Evolutionary conservation across 2,113 vertebrate species (phyloP), one percentile per base, ranked within the genome.

Genomic region (Paratilapia polleni): DNA sequence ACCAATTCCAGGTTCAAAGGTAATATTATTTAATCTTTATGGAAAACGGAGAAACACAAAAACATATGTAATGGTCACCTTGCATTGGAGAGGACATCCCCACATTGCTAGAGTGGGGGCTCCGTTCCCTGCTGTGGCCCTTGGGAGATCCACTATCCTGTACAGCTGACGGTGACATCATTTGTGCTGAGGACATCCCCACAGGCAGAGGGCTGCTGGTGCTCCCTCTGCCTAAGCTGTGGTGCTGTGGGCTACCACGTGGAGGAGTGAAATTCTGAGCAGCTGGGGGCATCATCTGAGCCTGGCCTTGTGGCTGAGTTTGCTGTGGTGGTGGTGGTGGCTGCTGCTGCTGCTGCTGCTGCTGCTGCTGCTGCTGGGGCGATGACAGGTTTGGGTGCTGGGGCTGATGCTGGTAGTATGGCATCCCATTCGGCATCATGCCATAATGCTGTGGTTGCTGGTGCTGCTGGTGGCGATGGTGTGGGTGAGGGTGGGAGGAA

Each of bases 361-460:
- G 93, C 12, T 83, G 83, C 64, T 77, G 86, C 68, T 70, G 74
- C 61, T 90, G 93, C 73, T 92, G 93, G 5, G 94, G 62, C 47
- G 95, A 89, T 6, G 92, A 77, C 60, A 93, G 63, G 83, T 89
- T 66, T 0, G 89, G 87, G 74, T 92, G 94, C 83, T 94, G 93
- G 59, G 93, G 76, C 80, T 94, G 91, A 87, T 94, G 94, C 89
- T 95, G 94, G 94, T 95, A 96, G 89, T 89, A 95, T 10, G 95
- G 95, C 92, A 95, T 95, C 84, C 95, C 95, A 57, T 96, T 96
- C 15, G 95, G 91, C 94, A 96, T 92, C 90, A 96, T 80, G 66
- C 94, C 88, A 58, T 95, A 96, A 86, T 95, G 95, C 84, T 94
- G 94, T 41, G 89, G 92, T 58, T 93, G 94, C 86, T 93, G 95